phyloP scores from a whole-genome alignment of 2,888 invertebrate species.

The Unio delphinus region DNA sequence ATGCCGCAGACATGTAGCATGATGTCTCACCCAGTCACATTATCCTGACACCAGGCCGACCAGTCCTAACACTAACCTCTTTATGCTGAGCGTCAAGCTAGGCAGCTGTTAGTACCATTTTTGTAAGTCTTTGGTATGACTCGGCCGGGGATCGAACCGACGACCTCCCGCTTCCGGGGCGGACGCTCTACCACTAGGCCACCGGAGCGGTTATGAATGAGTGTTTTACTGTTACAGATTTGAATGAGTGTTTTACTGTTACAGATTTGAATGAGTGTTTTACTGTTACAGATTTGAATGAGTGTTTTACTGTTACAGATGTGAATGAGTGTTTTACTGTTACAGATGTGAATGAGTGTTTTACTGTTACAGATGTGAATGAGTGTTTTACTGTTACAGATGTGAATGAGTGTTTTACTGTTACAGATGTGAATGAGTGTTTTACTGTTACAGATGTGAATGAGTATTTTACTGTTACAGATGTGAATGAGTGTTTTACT shows the following conservation, averaged over 20 bases:
- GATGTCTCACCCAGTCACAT: too few relatives aligned
- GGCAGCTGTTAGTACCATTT: too few relatives aligned
- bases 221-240: slow-evolving; percentile 38
- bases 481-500: slow-evolving; percentile 64
- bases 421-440: slow-evolving; percentile 71
- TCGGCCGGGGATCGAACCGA: too few relatives aligned
- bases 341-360: slow-evolving; percentile 71
- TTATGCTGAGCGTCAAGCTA: too few relatives aligned
- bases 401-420: slow-evolving; percentile 67
- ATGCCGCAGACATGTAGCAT: too few relatives aligned
- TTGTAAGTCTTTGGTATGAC: too few relatives aligned
- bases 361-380: neutral
- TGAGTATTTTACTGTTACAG: slow-evolving; percentile 65
- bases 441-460: slow-evolving; percentile 55
- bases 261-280: neutral
- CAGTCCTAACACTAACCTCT: too few relatives aligned
- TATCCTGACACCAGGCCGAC: too few relatives aligned
- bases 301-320: slow-evolving; percentile 48
- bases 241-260: slow-evolving; percentile 60
- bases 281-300: slow-evolving; percentile 66
- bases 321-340: neutral
- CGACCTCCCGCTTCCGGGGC: too few relatives aligned
- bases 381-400: slow-evolving; percentile 48
- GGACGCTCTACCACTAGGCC: too few relatives aligned
- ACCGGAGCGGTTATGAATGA: too few relatives aligned